These are phyloP conservation scores for Hippopotamyrus pictus DNA, from an alignment of 2,797 vertebrate species.

Conservation along the genomic window DNA sequence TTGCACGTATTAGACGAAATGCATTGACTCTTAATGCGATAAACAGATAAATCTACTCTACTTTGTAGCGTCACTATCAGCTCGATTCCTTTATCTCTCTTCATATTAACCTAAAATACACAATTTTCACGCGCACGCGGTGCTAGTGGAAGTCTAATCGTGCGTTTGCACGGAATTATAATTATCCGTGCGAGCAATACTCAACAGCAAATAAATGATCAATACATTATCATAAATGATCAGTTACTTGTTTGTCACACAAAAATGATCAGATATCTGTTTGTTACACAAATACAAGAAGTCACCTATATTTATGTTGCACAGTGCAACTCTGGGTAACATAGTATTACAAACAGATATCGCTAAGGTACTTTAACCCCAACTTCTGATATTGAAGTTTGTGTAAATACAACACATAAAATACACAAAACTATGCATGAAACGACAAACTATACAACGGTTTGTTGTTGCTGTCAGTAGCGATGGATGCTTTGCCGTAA, in stretches of 20 bases:
- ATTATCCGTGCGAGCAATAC: background rate
- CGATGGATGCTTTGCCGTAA: background rate
- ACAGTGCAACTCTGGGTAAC: background rate
- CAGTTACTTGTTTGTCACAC: background rate
- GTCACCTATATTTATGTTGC: background rate
- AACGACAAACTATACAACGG: background rate
- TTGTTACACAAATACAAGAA: slow-evolving; percentile 4
- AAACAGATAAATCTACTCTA: background rate
- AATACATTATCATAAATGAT: slow-evolving; percentile 5
- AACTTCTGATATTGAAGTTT: background rate
- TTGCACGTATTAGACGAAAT: background rate
- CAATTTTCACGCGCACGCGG: background rate
- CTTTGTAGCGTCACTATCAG: background rate
- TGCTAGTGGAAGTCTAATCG: background rate
- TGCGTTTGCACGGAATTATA: background rate
- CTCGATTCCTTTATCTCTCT: background rate
- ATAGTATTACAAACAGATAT: background rate
- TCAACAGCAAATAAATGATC: background rate
- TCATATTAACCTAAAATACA: background rate
- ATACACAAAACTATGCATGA: background rate
- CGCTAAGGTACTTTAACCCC: background rate
- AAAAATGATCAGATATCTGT: background rate
- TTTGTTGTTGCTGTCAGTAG: background rate
- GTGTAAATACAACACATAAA: background rate
- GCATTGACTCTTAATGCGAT: background rate